phyloP scores from a whole-genome alignment of 2,888 invertebrate species.

The Euclidia mi region DNA sequence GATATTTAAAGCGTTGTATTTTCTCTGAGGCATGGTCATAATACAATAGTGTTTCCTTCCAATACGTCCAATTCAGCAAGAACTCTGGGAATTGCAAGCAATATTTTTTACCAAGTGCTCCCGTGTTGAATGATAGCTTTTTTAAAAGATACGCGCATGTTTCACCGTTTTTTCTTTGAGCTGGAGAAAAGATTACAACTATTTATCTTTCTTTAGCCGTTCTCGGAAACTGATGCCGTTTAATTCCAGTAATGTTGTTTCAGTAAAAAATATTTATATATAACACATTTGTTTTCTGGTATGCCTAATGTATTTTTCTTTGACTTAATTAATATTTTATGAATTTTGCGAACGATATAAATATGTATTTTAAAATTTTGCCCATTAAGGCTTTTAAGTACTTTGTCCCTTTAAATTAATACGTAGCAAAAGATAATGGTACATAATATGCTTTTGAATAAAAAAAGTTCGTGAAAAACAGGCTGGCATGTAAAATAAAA shows the following conservation, averaged over 20 bases:
- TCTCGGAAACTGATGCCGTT: neutral
- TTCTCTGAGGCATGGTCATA: conserved; percentile 24
- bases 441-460: too few relatives aligned
- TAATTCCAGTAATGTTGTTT: conserved; percentile 8
- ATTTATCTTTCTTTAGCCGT: conserved; percentile 18
- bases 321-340: too few relatives aligned
- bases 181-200: conserved; percentile 17
- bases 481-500: too few relatives aligned
- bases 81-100: conserved; percentile 49
- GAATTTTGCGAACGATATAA: too few relatives aligned
- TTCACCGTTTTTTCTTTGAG: conserved; percentile 28
- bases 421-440: too few relatives aligned
- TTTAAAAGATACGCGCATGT: conserved; percentile 45
- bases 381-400: too few relatives aligned
- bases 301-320: too few relatives aligned
- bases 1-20: neutral
- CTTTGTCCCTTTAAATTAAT: too few relatives aligned
- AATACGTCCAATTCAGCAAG: conserved; percentile 48
- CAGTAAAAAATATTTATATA: conserved; percentile 32
- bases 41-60: conserved; percentile 42
- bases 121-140: conserved; percentile 54
- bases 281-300: too few relatives aligned
- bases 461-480: too few relatives aligned
- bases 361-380: too few relatives aligned
- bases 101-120: conserved; percentile 55